Percentiles rank a stretch among this genome's conserved stretches.
These are phyloP conservation scores for Drosophila pectinifera DNA, from an alignment of 1,140 invertebrate species.

Conservation along the genomic window DNA sequence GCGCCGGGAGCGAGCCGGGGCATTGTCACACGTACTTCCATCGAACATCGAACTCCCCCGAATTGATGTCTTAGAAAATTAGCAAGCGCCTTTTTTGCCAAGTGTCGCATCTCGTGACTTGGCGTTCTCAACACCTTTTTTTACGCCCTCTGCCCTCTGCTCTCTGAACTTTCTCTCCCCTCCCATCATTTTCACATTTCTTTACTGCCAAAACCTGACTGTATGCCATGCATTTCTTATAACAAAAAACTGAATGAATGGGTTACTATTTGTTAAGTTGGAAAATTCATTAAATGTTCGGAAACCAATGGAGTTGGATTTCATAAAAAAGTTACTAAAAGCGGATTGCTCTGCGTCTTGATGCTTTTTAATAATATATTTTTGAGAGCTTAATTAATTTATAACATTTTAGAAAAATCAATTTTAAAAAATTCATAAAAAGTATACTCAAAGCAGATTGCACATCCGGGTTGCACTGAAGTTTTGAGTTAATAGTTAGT, in stretches of 20 bases:
- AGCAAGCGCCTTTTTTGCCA: constrained; percentile 50
- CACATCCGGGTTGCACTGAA: too few relatives aligned
- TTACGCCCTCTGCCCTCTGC: neutral
- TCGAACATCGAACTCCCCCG: constrained; percentile 35
- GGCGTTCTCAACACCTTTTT: constrained; percentile 56
- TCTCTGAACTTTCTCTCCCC: neutral
- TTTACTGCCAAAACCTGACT: constrained; percentile 28
- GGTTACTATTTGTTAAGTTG: constrained; percentile 52
- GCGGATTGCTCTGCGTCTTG: too few relatives aligned
- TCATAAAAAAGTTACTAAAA: neutral
- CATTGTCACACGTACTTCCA: constrained; percentile 79
- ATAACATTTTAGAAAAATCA: too few relatives aligned
- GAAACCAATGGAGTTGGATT: neutral
- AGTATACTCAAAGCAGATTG: too few relatives aligned
- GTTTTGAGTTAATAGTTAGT: too few relatives aligned
- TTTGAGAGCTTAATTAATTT: too few relatives aligned
- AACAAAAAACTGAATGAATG: constrained; percentile 47
- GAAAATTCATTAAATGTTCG: constrained; percentile 16
- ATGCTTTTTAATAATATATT: too few relatives aligned
- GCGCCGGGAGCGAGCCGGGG: neutral
- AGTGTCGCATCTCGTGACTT: constrained; percentile 39
- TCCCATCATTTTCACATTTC: constrained; percentile 6
- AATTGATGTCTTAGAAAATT: constrained; percentile 83
- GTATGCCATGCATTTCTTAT: constrained; percentile 68
- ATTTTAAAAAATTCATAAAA: too few relatives aligned